These are phyloP conservation scores for cattle (Bos taurus) DNA, from an alignment of 2,113 vertebrate species.

Conservation along the genomic window DNA sequence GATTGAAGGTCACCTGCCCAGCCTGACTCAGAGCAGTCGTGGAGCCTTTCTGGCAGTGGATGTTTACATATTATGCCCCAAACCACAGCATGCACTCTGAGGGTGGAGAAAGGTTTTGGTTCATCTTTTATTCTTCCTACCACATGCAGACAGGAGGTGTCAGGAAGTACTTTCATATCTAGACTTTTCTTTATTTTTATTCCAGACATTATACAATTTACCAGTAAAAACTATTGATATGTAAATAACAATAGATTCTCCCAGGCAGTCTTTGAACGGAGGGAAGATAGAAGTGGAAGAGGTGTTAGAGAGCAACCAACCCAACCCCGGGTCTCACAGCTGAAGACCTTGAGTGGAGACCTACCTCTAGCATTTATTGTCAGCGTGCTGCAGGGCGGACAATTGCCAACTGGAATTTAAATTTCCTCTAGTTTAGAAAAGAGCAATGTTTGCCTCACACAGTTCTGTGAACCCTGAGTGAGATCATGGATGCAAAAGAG, in stretches of 20 bases:
- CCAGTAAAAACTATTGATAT: not conserved
- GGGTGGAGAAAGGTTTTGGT: not conserved
- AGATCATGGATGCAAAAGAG: not conserved
- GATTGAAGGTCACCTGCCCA: too few relatives aligned
- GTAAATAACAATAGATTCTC: not conserved
- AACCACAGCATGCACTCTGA: not conserved
- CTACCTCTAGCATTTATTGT: not conserved
- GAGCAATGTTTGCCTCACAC: not conserved
- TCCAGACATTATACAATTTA: not conserved
- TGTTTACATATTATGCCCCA: not conserved
- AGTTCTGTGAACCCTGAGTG: not conserved
- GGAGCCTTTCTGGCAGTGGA: not conserved
- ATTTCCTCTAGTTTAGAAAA: not conserved
- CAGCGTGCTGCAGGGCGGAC: not conserved
- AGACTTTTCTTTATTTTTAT: not conserved
- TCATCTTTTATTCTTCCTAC: not conserved
- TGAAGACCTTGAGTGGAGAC: not conserved
- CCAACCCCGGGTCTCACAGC: not conserved
- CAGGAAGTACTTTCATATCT: not conserved
- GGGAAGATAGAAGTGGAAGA: not conserved
- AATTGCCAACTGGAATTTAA: not conserved
- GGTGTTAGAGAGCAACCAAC: not conserved
- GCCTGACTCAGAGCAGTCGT: not conserved
- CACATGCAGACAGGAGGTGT: not conserved
- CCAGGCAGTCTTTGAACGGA: not conserved